Conservation (phyloP, 2,888 invertebrate species). For the Mellilla xanthometata region DNA sequence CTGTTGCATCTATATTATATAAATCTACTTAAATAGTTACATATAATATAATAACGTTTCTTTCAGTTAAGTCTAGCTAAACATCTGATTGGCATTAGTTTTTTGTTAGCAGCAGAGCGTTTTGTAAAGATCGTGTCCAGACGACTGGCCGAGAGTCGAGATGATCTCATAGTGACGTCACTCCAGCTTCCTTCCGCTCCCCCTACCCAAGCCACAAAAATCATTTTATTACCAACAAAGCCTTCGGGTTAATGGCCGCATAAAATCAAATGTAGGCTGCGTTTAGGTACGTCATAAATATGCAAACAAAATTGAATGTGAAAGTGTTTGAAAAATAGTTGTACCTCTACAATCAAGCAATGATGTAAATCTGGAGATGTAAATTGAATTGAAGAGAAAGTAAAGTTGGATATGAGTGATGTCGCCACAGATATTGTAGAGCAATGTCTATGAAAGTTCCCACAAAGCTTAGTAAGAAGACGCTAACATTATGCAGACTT, state of each 20-base stretch:
- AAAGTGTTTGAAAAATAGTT: constrained; percentile 7
- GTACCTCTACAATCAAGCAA: constrained; percentile 2
- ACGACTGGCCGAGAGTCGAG: constrained; percentile 36
- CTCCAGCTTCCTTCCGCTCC: constrained; percentile 56
- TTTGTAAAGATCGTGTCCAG: constrained; percentile 36
- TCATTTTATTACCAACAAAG: constrained; percentile 6
- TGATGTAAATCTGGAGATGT: neutral
- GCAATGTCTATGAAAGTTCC: constrained; percentile 3
- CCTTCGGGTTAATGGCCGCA: constrained; percentile 3
- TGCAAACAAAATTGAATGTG: neutral
- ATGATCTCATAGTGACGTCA: constrained; percentile 64
- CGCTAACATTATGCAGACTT: too few relatives aligned
- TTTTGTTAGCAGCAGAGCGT: constrained; percentile 13
- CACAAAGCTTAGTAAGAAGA: constrained; percentile 3
- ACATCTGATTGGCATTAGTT: constrained; percentile 13
- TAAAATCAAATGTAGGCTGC: neutral
- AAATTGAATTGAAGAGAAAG: constrained; percentile 6
- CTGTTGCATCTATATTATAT: neutral
- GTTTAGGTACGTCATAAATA: neutral
- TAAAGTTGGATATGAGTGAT: constrained; percentile 2
- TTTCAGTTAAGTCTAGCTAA: neutral
- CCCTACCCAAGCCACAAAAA: constrained; percentile 23
- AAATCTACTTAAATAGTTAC: neutral
- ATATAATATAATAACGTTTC: too few relatives aligned
- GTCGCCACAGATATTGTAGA: constrained; percentile 7